Evolutionary conservation across 2,888 invertebrate species (phyloP).

Genomic region (Pelosia muscerda): DNA sequence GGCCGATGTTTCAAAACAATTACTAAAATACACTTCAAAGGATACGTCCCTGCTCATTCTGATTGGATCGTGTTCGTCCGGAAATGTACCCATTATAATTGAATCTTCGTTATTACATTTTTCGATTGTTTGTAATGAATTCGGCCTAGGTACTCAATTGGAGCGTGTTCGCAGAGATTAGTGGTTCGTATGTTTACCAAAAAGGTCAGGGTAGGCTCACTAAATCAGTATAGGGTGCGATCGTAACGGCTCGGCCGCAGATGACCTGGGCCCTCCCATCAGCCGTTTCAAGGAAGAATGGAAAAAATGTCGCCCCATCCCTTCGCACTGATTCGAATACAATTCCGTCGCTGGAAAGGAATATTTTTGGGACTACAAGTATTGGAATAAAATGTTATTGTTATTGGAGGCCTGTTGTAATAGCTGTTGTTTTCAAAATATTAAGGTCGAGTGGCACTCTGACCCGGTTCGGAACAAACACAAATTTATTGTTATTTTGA

Average conservation of each 20-base stretch:
- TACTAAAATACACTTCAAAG: neutral
- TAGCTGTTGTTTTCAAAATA: conserved; percentile 33
- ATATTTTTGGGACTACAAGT: conserved; percentile 31
- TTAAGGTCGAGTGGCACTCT: neutral
- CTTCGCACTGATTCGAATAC: conserved; percentile 44
- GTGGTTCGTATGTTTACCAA: conserved; percentile 23
- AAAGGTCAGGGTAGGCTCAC: conserved; percentile 22
- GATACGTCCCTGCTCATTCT: neutral
- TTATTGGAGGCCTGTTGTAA: conserved; percentile 28
- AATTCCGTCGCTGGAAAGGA: conserved; percentile 30
- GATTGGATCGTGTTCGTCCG: neutral
- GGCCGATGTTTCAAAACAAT: neutral
- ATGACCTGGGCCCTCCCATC: conserved; percentile 33
- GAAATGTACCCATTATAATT: neutral
- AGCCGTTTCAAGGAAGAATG: conserved; percentile 33
- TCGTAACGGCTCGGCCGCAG: conserved; percentile 26
- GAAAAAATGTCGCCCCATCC: conserved; percentile 32
- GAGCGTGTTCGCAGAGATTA: conserved; percentile 4
- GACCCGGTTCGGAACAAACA: neutral
- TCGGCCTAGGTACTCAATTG: neutral
- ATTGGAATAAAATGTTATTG: conserved; percentile 48
- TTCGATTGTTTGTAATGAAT: neutral
- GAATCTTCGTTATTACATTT: neutral
- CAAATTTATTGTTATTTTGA: neutral
- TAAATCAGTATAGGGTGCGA: conserved; percentile 25